phyloP scores from a whole-genome alignment of 2,113 vertebrate species.

The Prionailurus bengalensis region DNA sequence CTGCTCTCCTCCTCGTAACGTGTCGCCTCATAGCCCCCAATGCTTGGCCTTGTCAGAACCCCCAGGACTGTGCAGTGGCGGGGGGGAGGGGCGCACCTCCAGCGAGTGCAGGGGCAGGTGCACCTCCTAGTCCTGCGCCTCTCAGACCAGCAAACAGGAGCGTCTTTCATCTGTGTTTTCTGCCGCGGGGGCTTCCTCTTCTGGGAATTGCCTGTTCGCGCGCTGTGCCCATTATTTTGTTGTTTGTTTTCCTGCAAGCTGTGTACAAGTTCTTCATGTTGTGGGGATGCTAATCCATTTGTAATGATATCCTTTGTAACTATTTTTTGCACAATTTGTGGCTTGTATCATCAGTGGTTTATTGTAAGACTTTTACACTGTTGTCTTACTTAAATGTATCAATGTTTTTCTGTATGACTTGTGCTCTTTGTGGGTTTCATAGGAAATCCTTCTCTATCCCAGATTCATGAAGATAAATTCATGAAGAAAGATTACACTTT shows the following conservation, averaged over 20 bases:
- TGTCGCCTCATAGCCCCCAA: fast-evolving
- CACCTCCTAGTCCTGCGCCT: too few relatives aligned
- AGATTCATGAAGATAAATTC: neutral
- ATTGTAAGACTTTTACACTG: fast-evolving
- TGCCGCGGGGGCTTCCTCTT: fast-evolving
- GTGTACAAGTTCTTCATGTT: fast-evolving
- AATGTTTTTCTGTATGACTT: fast-evolving
- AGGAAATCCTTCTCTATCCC: neutral
- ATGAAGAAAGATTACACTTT: neutral
- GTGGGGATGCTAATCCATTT: fast-evolving
- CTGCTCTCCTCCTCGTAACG: fast-evolving
- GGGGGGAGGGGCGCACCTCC: too few relatives aligned
- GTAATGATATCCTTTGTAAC: neutral
- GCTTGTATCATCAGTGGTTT: neutral
- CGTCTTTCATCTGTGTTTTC: fast-evolving
- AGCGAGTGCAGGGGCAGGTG: too few relatives aligned
- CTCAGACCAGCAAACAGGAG: fast-evolving
- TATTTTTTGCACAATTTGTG: neutral
- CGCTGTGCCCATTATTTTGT: fast-evolving
- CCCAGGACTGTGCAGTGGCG: neutral
- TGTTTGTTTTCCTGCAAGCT: neutral
- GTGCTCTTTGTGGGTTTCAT: fast-evolving
- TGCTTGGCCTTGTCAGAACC: fast-evolving
- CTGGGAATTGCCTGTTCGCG: fast-evolving
- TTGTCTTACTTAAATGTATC: fast-evolving